These are phyloP conservation scores for Psilanteris sp. DNA, from an alignment of 1,140 invertebrate genomes.

Conservation along the genomic window DNA sequence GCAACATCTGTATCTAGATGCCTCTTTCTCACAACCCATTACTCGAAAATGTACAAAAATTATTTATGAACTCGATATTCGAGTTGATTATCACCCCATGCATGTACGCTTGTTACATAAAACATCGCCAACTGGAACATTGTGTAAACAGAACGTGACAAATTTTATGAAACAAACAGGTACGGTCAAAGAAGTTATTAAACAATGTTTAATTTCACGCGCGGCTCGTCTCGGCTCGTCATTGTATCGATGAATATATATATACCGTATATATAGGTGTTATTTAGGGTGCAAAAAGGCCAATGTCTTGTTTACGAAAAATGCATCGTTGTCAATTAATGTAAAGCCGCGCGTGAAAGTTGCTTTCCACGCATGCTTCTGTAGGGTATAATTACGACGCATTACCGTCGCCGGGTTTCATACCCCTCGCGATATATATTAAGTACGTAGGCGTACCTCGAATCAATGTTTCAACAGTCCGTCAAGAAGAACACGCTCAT, in stretches of 20 bases:
- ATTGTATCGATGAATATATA: too few species aligned
- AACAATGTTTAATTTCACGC: not conserved
- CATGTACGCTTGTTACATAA: not conserved
- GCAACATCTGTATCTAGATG: constrained; percentile 36
- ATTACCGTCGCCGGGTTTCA: constrained; percentile 61
- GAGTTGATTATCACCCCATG: constrained; percentile 4
- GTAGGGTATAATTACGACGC: constrained; percentile 53
- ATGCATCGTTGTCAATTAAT: too few species aligned
- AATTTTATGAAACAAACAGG: not conserved
- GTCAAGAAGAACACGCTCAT: constrained; percentile 53
- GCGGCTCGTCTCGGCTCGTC: too few species aligned
- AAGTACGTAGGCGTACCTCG: constrained; percentile 60
- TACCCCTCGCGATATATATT: constrained; percentile 51
- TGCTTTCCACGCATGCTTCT: constrained; percentile 47
- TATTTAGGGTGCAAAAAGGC: too few species aligned
- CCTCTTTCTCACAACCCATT: constrained; percentile 48
- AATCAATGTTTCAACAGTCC: constrained; percentile 69
- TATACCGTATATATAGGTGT: too few species aligned
- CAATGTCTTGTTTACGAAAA: too few species aligned
- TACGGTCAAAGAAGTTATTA: not conserved
- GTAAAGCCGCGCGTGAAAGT: too few species aligned
- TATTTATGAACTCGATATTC: constrained; percentile 32
- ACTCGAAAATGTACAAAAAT: constrained; percentile 27
- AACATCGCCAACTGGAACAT: constrained; percentile 1
- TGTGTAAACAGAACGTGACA: not conserved